Base-by-base conservation (phyloP, 1,140 invertebrate species). In the Chironomus striatipennis region DNA sequence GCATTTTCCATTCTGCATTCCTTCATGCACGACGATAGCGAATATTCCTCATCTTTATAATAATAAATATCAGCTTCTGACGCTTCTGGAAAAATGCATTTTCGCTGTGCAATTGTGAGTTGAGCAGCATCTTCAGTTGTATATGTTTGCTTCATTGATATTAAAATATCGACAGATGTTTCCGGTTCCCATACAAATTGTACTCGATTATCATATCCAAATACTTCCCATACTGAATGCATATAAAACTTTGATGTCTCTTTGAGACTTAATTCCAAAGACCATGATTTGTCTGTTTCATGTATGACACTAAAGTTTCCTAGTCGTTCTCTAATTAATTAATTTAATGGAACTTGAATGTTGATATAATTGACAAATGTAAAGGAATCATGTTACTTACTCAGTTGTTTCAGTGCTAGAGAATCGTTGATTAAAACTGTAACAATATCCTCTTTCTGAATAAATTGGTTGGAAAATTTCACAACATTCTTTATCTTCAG, bases 401-500 rank as follows among this genome's bases (percentile, higher is more conserved):
- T 82, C 80, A 17, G 78, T 78, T 4, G 75, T 78, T 3, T 77
- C 75, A 6, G 76, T 75, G 10, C 81, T 81, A 72, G 83, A 82
- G 75, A 85, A 87, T 75, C 84, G 79, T 2, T 88, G 87, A 79
- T 91, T 91, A 78, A 90, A 91, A 34, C 85, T 85, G 75, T 89
- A 90, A 78, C 90, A 90, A 78, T 89, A 88, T 8, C 90, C 90
- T 79, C 86, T 86, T 80, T 91, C 90, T 6, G 89, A 90, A 76
- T 89, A 88, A 18, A 90, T 84, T 4, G 88, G 87, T 57, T 85
- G 82, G 47, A 91, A 87, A 64, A 86, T 80, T 20, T 84, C 83
- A 75, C 87, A 89, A 76, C 88, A 89, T 74, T 87, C 84, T 74
- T 87, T 85, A 0, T 84, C 81, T 75, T 88, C 85, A 24, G 85